Evolutionary conservation across 2,888 invertebrate species (phyloP).

Genomic region (Gymnocheta viridis): DNA sequence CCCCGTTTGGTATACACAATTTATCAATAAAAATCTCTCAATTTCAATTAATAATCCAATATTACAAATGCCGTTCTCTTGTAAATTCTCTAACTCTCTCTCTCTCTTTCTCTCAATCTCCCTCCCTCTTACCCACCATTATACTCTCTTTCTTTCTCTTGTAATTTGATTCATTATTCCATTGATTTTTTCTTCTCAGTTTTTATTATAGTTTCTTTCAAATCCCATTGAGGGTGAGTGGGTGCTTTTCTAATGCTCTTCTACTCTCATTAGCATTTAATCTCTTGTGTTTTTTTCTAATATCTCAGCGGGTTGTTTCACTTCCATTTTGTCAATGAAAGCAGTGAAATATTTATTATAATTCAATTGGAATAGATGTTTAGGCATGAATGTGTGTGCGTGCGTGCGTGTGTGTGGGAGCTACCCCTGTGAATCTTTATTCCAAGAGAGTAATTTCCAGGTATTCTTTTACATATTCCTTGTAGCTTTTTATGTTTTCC

Average conservation of each 20-base stretch:
- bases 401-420: not conserved
- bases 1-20: slow-evolving; percentile 57
- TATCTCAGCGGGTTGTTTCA: no score
- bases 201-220: slow-evolving; percentile 3
- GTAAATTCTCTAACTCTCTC: slow-evolving; percentile 1
- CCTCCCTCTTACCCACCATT: not conserved
- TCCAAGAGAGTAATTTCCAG: slow-evolving; percentile 23
- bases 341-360: slow-evolving; percentile 38
- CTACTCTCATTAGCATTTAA: not conserved
- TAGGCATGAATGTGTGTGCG: not conserved
- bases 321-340: slow-evolving; percentile 64
- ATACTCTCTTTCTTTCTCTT: not conserved
- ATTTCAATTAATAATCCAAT: slow-evolving; percentile 9
- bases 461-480: not conserved
- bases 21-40: slow-evolving; percentile 34
- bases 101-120: not conserved
- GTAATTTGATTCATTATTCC: slow-evolving; percentile 47
- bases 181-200: slow-evolving; percentile 38
- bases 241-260: not conserved
- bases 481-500: not conserved
- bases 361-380: slow-evolving; percentile 54
- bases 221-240: slow-evolving; percentile 11
- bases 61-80: not conserved
- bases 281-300: no score
- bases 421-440: slow-evolving; percentile 31